Conservation (phyloP, 23 tunicate species). For the Ciona savignyi region DNA sequence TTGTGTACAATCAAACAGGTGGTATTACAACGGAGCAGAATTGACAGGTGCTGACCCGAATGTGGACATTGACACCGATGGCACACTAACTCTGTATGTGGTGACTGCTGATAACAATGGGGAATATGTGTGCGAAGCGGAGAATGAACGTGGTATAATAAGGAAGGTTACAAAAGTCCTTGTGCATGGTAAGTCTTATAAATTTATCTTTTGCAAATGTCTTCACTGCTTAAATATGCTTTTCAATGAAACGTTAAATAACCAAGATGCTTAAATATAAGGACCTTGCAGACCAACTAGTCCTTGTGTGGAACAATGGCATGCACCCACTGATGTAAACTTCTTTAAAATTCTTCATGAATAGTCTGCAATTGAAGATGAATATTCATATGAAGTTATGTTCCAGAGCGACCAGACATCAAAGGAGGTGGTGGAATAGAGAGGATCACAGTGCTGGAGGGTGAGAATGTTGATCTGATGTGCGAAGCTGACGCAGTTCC, state of each 20-base stretch:
- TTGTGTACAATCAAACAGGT: constrained; percentile 19
- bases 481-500: constrained; percentile 93
- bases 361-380: too few species aligned
- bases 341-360: too few species aligned
- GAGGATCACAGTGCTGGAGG: constrained; percentile 58
- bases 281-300: too few species aligned
- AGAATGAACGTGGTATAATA: constrained; percentile 62
- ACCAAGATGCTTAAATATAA: too few species aligned
- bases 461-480: constrained; percentile 56
- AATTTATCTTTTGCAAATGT: too few species aligned
- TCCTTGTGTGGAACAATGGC: too few species aligned
- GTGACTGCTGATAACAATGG: constrained; percentile 67
- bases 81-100: constrained; percentile 47
- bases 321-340: too few species aligned
- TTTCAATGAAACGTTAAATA: too few species aligned
- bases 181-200: constrained; percentile 61
- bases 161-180: constrained; percentile 26
- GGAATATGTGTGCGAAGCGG: constrained; percentile 65
- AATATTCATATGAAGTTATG: neutral
- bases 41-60: constrained; percentile 37
- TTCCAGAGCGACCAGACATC: constrained; percentile 79
- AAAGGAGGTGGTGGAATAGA: constrained; percentile 37
- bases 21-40: constrained; percentile 60
- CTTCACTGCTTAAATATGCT: too few species aligned
- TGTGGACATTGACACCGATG: constrained; percentile 52